These are phyloP conservation scores for Pantala flavescens DNA, from an alignment of 1,140 invertebrate genomes.

Conservation along the genomic window DNA sequence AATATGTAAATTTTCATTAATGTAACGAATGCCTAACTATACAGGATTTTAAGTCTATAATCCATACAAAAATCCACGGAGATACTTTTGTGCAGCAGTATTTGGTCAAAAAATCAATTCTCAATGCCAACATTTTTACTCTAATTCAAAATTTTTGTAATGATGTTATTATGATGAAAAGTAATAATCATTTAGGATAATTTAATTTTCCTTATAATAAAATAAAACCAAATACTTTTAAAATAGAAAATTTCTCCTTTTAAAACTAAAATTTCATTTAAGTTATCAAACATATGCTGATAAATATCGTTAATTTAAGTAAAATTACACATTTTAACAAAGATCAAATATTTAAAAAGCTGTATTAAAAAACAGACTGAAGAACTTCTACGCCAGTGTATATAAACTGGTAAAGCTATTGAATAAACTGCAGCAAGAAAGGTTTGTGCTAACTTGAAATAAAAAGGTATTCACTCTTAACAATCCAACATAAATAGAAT, in stretches of 20 bases:
- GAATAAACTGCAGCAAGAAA: not conserved
- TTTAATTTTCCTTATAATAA: no score
- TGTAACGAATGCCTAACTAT: not conserved
- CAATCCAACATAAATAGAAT: not conserved
- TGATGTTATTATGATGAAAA: no score
- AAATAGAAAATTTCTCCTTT: no score
- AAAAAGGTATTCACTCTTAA: not conserved
- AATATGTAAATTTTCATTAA: not conserved
- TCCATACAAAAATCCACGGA: not conserved
- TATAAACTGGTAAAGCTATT: not conserved
- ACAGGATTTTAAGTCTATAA: not conserved
- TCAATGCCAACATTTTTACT: no score
- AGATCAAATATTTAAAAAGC: not conserved
- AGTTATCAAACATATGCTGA: no score
- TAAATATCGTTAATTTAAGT: not conserved
- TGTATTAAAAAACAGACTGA: not conserved
- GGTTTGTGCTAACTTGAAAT: not conserved
- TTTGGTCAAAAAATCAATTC: no score
- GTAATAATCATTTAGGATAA: no score
- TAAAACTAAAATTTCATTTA: no score
- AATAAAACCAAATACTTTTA: no score
- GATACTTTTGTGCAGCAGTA: not conserved
- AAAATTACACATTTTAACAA: not conserved
- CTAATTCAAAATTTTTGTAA: no score
- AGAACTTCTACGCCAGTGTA: not conserved